phyloP scores from a whole-genome alignment of 2,888 invertebrate species.

The Habrosyne pyritoides region DNA sequence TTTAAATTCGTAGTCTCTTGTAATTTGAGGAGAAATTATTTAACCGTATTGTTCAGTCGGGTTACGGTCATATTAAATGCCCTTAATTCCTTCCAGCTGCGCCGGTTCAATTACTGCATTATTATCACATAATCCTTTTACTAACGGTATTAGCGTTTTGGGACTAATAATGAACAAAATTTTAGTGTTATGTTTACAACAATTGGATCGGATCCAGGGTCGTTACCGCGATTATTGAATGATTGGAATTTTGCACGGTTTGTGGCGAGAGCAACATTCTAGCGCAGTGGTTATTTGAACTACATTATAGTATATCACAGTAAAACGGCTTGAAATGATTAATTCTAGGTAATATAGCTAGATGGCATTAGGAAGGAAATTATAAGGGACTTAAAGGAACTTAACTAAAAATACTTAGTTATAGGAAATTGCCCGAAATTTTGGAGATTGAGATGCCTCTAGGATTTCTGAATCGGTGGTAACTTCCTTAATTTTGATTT shows the following conservation, averaged over 20 bases:
- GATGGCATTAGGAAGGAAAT: too few relatives aligned
- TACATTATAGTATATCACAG: background rate
- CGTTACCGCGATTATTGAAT: conserved; percentile 26
- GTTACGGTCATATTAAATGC: background rate
- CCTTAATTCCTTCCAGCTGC: background rate
- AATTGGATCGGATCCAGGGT: conserved; percentile 33
- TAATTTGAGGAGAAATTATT: background rate
- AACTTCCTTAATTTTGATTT: too few relatives aligned
- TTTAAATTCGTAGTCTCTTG: background rate
- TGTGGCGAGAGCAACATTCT: conserved; percentile 1
- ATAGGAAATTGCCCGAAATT: too few relatives aligned
- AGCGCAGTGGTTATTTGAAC: background rate
- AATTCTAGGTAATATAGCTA: background rate
- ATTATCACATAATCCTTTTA: background rate
- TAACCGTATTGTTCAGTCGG: background rate
- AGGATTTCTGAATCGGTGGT: too few relatives aligned
- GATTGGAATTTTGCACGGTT: conserved; percentile 18
- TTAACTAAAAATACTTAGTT: too few relatives aligned
- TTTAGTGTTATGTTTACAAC: conserved; percentile 20
- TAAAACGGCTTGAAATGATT: background rate
- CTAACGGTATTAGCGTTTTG: background rate
- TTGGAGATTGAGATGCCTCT: too few relatives aligned
- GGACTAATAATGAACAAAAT: conserved; percentile 4
- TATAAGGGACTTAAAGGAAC: too few relatives aligned
- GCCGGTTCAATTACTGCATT: background rate